Percentiles rank a stretch among this genome's conserved stretches.
These are phyloP conservation scores for Pelvicachromis taeniatus DNA, from an alignment of 2,113 vertebrate species.

Conservation along the genomic window DNA sequence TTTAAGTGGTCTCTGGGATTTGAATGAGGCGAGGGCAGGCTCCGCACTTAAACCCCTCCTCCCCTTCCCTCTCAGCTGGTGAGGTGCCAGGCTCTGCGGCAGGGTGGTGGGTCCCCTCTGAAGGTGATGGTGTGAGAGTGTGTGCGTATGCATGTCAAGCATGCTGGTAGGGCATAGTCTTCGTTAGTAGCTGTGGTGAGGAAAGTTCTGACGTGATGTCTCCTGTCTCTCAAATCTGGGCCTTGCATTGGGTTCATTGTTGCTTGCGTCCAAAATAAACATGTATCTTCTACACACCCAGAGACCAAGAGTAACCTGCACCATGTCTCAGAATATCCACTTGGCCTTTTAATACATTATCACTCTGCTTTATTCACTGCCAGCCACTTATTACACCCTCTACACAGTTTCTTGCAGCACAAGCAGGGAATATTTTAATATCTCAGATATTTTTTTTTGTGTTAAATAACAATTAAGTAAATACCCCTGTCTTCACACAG, in stretches of 20 bases:
- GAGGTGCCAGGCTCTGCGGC: conserved; percentile 50
- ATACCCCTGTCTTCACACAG: conserved; percentile 15
- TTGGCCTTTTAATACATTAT: conserved; percentile 23
- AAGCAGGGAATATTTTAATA: not conserved
- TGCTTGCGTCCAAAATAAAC: conserved; percentile 49
- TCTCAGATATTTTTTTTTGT: conserved; percentile 2
- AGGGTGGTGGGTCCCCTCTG: conserved; percentile 54
- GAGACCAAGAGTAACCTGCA: conserved; percentile 38
- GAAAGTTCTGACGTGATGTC: conserved; percentile 55
- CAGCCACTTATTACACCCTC: conserved; percentile 15
- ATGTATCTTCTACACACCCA: conserved; percentile 30
- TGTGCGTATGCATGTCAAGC: conserved; percentile 16
- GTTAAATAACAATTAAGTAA: conserved; percentile 34
- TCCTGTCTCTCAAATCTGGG: conserved; percentile 32
- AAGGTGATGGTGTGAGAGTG: conserved; percentile 41
- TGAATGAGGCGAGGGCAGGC: conserved; percentile 44
- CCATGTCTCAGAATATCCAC: conserved; percentile 36
- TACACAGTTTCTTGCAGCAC: conserved; percentile 1
- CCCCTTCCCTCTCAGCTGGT: conserved; percentile 33
- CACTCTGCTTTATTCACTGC: conserved; percentile 21
- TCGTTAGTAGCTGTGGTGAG: conserved; percentile 43
- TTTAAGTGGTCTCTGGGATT: conserved; percentile 68
- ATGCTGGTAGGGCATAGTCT: conserved; percentile 14
- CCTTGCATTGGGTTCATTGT: conserved; percentile 25
- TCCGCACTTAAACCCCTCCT: conserved; percentile 44